Percentiles rank a stretch among this genome's conserved stretches.
These are phyloP conservation scores for Takifugu bimaculatus DNA, from an alignment of 2,113 vertebrate species.

Conservation along the genomic window DNA sequence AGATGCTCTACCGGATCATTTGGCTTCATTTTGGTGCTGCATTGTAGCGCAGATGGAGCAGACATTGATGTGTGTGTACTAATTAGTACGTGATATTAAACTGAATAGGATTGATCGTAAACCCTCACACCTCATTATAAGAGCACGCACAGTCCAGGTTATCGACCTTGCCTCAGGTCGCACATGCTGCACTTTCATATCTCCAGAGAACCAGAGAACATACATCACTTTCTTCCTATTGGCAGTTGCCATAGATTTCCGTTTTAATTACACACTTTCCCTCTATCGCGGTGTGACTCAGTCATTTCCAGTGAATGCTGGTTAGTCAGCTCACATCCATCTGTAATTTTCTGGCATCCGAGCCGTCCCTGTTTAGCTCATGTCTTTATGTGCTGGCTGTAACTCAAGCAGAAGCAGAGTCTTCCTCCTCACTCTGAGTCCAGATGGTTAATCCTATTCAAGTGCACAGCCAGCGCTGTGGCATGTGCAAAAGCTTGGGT, in stretches of 20 bases:
- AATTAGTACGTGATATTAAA: too few relatives aligned
- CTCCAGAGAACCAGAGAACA: background rate
- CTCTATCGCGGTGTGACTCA: constrained; percentile 22
- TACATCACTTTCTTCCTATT: background rate
- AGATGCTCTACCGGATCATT: too few relatives aligned
- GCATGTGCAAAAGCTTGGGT: constrained; percentile 1
- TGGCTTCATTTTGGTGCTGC: too few relatives aligned
- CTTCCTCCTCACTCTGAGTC: constrained; percentile 18
- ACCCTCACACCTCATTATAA: too few relatives aligned
- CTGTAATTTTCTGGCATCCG: constrained; percentile 25
- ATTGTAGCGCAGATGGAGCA: too few relatives aligned
- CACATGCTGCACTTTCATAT: too few relatives aligned
- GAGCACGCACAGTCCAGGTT: too few relatives aligned
- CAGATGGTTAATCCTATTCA: constrained; percentile 59
- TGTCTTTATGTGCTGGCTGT: constrained; percentile 38
- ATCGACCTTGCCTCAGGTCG: too few relatives aligned
- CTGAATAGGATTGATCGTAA: too few relatives aligned
- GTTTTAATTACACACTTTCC: constrained; percentile 34
- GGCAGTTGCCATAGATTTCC: background rate
- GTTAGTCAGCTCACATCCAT: constrained; percentile 46
- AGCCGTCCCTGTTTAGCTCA: constrained; percentile 15
- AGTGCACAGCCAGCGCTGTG: constrained; percentile 26
- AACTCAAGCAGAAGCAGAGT: constrained; percentile 13
- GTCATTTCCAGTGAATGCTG: constrained; percentile 35
- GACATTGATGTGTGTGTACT: too few relatives aligned